Conservation (phyloP, 2,113 vertebrate species). For the Telmatochromis brachygnathus region DNA sequence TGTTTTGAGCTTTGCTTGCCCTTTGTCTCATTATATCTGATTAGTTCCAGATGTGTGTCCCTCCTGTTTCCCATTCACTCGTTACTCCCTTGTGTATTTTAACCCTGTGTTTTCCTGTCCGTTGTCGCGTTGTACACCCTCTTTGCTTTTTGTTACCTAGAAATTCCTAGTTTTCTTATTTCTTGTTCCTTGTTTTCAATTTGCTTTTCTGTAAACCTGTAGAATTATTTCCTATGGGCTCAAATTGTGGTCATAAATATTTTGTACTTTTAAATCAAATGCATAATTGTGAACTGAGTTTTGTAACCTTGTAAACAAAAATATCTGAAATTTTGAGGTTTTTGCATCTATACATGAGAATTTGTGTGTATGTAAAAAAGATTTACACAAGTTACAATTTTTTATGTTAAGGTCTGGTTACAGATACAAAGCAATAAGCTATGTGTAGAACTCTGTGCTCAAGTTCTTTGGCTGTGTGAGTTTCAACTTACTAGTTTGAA, state of each 20-base stretch:
- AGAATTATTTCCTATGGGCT: background rate
- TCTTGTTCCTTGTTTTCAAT: background rate
- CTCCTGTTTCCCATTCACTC: background rate
- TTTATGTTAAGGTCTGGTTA: background rate
- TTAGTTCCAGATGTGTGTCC: background rate
- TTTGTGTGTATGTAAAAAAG: background rate
- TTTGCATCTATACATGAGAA: background rate
- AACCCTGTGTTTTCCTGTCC: background rate
- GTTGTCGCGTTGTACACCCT: rapidly evolving
- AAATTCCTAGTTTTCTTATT: background rate
- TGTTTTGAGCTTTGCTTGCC: background rate
- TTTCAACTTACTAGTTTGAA: background rate
- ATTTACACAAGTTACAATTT: background rate
- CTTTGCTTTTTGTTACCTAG: background rate
- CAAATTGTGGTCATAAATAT: background rate
- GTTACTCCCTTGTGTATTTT: background rate
- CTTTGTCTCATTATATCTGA: background rate
- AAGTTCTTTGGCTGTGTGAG: background rate
- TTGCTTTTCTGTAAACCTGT: background rate
- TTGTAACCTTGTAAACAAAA: background rate
- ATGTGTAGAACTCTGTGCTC: background rate
- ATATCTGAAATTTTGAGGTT: rapidly evolving
- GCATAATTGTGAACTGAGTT: background rate
- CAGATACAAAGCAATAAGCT: background rate
- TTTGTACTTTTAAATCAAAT: background rate